These are phyloP conservation scores for Drosophila macrospina DNA, from an alignment of 2,888 invertebrate genomes.

Conservation along the genomic window DNA sequence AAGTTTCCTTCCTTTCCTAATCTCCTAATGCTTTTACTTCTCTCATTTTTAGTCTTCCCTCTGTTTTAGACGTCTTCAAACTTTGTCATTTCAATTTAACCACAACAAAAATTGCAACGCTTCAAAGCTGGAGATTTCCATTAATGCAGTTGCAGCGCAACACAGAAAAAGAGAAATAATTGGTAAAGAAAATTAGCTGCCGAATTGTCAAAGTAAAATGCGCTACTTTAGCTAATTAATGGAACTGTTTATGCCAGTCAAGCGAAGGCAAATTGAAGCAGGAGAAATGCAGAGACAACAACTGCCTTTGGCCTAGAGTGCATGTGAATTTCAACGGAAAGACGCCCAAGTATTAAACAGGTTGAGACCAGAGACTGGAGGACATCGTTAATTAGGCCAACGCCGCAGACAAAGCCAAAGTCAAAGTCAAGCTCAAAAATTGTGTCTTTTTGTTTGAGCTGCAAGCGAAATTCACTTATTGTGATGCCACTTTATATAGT, in stretches of 20 bases:
- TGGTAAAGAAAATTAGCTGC: conserved; percentile 3
- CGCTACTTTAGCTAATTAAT: conserved; percentile 64
- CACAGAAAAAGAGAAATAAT: background rate
- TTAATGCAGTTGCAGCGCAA: background rate
- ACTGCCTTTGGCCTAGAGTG: conserved; percentile 22
- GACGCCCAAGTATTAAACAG: conserved; percentile 58
- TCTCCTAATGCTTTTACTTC: background rate
- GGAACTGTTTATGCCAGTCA: conserved; percentile 36
- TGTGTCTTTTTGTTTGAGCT: conserved; percentile 10
- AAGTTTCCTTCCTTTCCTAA: too few relatives aligned
- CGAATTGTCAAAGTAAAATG: conserved; percentile 53
- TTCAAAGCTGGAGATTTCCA: background rate
- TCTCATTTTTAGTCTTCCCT: background rate
- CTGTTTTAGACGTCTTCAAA: background rate
- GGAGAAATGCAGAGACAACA: conserved; percentile 8
- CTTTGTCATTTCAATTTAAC: background rate
- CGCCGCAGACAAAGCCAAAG: conserved; percentile 14
- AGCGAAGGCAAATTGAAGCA: conserved; percentile 2
- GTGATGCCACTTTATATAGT: conserved; percentile 39
- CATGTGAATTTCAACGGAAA: conserved; percentile 24
- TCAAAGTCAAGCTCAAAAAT: conserved; percentile 11
- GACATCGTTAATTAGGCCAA: conserved; percentile 36
- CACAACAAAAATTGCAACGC: background rate
- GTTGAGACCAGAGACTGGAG: conserved; percentile 5
- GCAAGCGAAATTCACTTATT: conserved; percentile 64